Evolutionary conservation across 2,888 invertebrate species (phyloP), one percentile per base, ranked within the genome.

Genomic region (Leptinotarsa tumamoca): DNA sequence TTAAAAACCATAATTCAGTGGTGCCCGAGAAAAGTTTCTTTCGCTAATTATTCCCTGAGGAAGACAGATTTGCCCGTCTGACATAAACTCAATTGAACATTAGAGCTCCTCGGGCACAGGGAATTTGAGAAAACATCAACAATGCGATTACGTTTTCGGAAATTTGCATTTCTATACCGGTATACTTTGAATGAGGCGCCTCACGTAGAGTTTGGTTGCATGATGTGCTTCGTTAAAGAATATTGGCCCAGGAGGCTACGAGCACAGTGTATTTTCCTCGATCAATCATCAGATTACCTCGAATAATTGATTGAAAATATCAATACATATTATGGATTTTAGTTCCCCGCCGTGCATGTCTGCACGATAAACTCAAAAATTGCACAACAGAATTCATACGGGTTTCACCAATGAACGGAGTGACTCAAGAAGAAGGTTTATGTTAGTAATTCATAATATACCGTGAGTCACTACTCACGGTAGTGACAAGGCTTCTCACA

Each of bases 1-100:
- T 78, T 78, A 78, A 78, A 78, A 78, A 75, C 63, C 72, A 75
- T 70, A 70, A 58, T 58, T 70, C 58, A 58, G 70, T 18, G 54
- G 68, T 70, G 54, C 70, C 70, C 33, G 21, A 70, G 61, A 70
- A 70, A 70, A 58, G 58, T 70, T 70, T 63, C 33, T 63, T 27
- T 10, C 5, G 63, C 70, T 58, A 58, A 58, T 70, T 58, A 58
- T 70, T 58, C 70, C 70, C 58, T 49, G n/a, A 58, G 70, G 70
- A 56, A 13, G 27, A 54, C 27, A 52, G 68, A 68, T 23, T 68
- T 54, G 51, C 27, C 23, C 27, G 68, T 56, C 56, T 43, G 18
- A 58, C 49, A 58, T 58, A 49, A 56, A 52, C 52, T 27, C 61
- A 43, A 50, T 33, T 21, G 17, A 56, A 69, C 23, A 70, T 58